Evolutionary conservation across 2,888 invertebrate genomes (phyloP).

Genomic region (Oscheius onirici): DNA sequence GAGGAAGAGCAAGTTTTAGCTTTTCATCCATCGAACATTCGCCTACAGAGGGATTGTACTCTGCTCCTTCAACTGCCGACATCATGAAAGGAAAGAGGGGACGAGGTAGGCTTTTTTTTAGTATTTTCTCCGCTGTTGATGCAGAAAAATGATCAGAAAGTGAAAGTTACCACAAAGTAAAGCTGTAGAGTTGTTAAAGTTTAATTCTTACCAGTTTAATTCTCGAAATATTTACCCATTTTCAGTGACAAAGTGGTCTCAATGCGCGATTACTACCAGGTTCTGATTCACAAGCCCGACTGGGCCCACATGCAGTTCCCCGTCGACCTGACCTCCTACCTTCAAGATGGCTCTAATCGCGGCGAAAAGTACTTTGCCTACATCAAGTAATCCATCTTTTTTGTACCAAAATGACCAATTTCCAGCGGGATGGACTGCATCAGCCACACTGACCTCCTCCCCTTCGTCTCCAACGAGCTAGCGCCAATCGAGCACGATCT

Average conservation of each 20-base stretch:
- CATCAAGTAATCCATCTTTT: conserved; percentile 43
- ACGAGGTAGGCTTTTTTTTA: conserved; percentile 34
- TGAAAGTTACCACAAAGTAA: no score
- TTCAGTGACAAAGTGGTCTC: conserved; percentile 47
- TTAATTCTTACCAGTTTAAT: no score
- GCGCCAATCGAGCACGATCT: conserved; percentile 90
- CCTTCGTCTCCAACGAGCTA: conserved; percentile 86
- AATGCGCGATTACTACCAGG: conserved; percentile 86
- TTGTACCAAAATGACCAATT: not conserved
- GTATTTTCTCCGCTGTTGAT: no score
- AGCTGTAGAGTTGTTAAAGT: no score
- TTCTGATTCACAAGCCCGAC: conserved; percentile 94
- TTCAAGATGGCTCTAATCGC: conserved; percentile 52
- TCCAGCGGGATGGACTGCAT: conserved; percentile 89
- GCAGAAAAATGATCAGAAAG: no score
- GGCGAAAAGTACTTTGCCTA: conserved; percentile 52
- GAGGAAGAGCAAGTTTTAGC: conserved; percentile 71
- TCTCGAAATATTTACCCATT: no score
- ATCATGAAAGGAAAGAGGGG: conserved; percentile 79
- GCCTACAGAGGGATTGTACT: conserved; percentile 95
- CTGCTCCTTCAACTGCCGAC: conserved; percentile 94
- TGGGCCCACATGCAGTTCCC: conserved; percentile 96
- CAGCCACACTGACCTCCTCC: conserved; percentile 95
- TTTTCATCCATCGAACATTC: conserved; percentile 94
- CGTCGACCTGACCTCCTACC: conserved; percentile 65